Evolutionary conservation across 2,797 vertebrate genomes (phyloP), one percentile per base, ranked within the genome.

Genomic region (Poecilia velifera): DNA sequence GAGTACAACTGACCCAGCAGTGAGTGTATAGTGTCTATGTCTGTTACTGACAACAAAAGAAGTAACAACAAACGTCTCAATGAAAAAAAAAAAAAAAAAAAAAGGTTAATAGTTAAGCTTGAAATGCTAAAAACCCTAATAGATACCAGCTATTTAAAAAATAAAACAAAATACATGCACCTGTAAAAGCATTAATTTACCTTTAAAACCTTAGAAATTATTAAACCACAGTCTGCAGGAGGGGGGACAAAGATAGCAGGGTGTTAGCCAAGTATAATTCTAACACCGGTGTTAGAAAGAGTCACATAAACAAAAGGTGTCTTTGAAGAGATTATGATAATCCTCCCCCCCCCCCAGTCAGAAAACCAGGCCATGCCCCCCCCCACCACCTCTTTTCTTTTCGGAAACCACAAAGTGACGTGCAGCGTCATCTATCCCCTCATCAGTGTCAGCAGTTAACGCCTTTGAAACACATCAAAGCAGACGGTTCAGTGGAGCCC

Each of bases 1-100:
- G 96, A 97, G 97, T 97, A 98, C 96, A 95, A 99, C 98, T 99
- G 98, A 97, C 96, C 98, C 98, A 99, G 98, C 98, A 99, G 98
- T 98, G 96, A 97, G 96, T 97, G 90, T 95, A 92, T 93, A 93
- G 86, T 96, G 96, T 96, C 97, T 97, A 97, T 94, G 95, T 95
- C 96, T 95, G 96, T 97, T 97, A 97, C 96, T 95, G 96, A 96
- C 94, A 94, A 97, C 66, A 28, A 88, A 85, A 90, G 70, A 97
- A 97, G 97, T 95, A 97, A 92, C 96, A 96, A 96, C 95, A 96
- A 93, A 96, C 90, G 94, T 96, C 96, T 95, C 93, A 96, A 95
- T 93, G 93, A 36, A 70, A 91, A 53, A 66, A 70, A 68, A 70
- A 91, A 53, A 66, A 70, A 68, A 31, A 31, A 31, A 31, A 31